Evolutionary conservation across 2,888 invertebrate genomes (phyloP), one percentile per base, ranked within the genome.

Genomic region (Anoncus sp.): DNA sequence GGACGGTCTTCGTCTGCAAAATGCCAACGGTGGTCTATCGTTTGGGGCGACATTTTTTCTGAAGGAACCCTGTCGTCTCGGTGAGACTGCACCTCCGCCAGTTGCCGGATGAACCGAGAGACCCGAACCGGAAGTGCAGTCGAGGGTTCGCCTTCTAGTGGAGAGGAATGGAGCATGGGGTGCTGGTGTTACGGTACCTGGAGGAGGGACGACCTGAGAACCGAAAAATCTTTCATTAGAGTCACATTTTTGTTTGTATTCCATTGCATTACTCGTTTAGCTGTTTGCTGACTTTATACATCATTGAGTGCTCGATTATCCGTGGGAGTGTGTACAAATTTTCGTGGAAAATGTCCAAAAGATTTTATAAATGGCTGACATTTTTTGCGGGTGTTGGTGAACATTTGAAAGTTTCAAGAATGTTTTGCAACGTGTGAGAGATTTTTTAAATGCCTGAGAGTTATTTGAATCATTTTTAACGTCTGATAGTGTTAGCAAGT

Each of bases 1-100:
- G 40, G 96, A 96, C 40, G 95, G 93, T 57, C 96, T 93, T 63
- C 97, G 92, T 82, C 95, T 94, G 91, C 96, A 96, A 89, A 96
- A 97, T 59, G 94, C 95, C 91, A 95, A 93, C 38, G 95, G 93
- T 10, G 95, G 95, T 67, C 95, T 94, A 85, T 95, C 94, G 12
- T 94, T 93, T 10, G 94, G 94, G 16, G 92, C 90, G 16, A 89
- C 87, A 51, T 91, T 90, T 77, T 92, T 92, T 47, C 93, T 87
- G 86, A 93, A 93, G 18, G 93, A 93, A 12, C 93, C 92, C 6
- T 92, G 92, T 38, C 93, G 88, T 47, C 87, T 82, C 1, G 86
- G 87, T 10, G 85, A 87, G 38, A 84, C 83, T 20, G 82, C 77
- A 55, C 87, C 79, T 20, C 83, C 79, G 79, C 85, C 78, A 85